These are phyloP conservation scores for Porites divaricata DNA, from an alignment of 92 coral and sea anemone genomes.

Conservation along the genomic window DNA sequence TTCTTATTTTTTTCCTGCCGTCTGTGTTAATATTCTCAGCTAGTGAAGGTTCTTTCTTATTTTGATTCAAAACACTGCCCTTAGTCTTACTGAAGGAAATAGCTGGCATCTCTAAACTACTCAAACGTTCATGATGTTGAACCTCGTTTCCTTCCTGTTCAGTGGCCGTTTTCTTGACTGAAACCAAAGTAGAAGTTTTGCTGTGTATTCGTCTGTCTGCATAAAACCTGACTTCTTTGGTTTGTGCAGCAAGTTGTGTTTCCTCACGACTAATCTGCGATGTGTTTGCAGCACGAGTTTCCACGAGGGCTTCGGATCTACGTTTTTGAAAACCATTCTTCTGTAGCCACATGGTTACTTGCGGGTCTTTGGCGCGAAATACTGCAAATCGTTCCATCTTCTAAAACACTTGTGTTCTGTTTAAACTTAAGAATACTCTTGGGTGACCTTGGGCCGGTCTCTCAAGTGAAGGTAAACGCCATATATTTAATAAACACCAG, in stretches of 20 bases:
- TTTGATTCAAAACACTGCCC: background rate
- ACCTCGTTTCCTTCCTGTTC: background rate
- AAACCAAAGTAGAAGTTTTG: background rate
- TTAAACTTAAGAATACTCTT: no score
- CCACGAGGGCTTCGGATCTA: background rate
- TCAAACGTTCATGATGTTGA: background rate
- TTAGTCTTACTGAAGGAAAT: background rate
- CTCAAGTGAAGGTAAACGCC: no score
- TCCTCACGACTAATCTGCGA: background rate
- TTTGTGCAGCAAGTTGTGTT: background rate
- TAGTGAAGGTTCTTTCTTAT: background rate
- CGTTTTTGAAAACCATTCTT: constrained; percentile 1
- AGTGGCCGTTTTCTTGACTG: background rate
- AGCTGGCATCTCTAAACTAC: background rate
- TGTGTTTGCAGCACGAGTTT: background rate
- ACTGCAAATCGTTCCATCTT: constrained; percentile 18
- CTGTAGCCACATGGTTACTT: constrained; percentile 1
- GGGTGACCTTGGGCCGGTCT: no score
- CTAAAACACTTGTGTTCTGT: no score
- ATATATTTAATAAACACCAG: no score
- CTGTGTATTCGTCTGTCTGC: background rate
- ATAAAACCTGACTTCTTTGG: background rate
- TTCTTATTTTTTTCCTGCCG: background rate
- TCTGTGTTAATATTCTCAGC: background rate
- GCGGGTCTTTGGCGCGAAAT: constrained; percentile 26